These are phyloP conservation scores for Eonycteris spelaea DNA, from an alignment of 2,113 vertebrate genomes.

Conservation along the genomic window DNA sequence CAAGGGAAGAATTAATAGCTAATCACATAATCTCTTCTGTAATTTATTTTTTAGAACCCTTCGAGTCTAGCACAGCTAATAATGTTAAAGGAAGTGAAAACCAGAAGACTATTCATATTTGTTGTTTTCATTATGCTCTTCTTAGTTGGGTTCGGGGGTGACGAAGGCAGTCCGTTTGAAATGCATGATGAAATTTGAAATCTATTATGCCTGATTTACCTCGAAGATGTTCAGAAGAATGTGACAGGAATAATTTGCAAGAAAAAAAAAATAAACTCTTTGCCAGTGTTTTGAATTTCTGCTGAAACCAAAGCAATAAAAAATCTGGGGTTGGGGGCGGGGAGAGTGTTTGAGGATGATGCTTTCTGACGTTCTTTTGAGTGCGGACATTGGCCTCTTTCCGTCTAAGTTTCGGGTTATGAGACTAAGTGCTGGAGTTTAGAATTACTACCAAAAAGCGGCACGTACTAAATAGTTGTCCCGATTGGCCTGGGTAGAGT, in stretches of 20 bases:
- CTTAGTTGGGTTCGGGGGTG: neutral
- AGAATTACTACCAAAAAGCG: neutral
- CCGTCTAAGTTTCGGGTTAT: neutral
- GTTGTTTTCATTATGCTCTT: constrained; percentile 6
- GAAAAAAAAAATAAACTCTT: constrained; percentile 17
- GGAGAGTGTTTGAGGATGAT: neutral
- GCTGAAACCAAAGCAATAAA: neutral
- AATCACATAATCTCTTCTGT: constrained; percentile 55
- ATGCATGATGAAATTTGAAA: neutral
- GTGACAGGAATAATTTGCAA: neutral
- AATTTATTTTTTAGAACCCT: constrained; percentile 43
- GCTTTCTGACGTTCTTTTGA: neutral
- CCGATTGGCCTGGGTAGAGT: neutral
- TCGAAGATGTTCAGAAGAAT: neutral
- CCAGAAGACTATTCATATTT: constrained; percentile 9
- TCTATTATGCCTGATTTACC: neutral
- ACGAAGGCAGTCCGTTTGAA: constrained; percentile 20
- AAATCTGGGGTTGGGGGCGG: neutral
- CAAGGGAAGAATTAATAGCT: constrained; percentile 57
- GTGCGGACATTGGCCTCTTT: neutral
- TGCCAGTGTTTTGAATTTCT: neutral
- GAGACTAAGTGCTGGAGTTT: neutral
- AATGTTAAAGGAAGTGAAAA: neutral
- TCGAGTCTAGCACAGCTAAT: neutral
- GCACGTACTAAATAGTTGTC: neutral